A percentile compares a stretch with the other conserved stretches of the same genome.
phyloP scores from a whole-genome alignment of 2,797 vertebrate genomes.

The Anisognathus igniventris region DNA sequence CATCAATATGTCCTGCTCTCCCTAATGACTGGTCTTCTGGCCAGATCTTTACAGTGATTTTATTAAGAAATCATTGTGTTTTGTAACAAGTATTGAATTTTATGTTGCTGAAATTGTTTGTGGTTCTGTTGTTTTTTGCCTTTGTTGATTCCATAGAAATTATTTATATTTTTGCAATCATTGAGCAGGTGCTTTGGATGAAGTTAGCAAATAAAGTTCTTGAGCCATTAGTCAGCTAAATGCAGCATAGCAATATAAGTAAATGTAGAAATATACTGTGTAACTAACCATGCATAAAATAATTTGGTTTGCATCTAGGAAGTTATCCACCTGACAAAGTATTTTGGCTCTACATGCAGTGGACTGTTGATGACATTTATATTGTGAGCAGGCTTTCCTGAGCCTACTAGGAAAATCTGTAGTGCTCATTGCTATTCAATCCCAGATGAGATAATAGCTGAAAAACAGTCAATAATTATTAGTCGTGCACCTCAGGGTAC shows the following conservation, averaged over 20 bases:
- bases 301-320: conserved; percentile 60
- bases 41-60: not conserved
- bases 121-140: not conserved
- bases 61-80: not conserved
- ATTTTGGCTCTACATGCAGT: conserved; percentile 33
- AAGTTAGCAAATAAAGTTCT: conserved; percentile 61
- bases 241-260: conserved; percentile 52
- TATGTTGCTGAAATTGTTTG: not conserved
- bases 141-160: conserved; percentile 31
- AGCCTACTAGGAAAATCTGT: not conserved
- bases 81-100: not conserved
- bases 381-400: not conserved
- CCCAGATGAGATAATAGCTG: not conserved
- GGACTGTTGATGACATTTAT: conserved; percentile 44
- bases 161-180: conserved; percentile 13
- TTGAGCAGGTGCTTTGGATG: conserved; percentile 39
- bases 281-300: conserved; percentile 73
- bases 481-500: not conserved
- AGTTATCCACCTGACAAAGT: conserved; percentile 61
- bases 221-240: conserved; percentile 66
- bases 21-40: not conserved
- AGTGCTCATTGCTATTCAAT: not conserved
- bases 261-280: conserved; percentile 60
- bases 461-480: not conserved
- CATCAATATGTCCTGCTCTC: not conserved